phyloP scores from a whole-genome alignment of 2,888 invertebrate species.

The Dichetophora obliterata region DNA sequence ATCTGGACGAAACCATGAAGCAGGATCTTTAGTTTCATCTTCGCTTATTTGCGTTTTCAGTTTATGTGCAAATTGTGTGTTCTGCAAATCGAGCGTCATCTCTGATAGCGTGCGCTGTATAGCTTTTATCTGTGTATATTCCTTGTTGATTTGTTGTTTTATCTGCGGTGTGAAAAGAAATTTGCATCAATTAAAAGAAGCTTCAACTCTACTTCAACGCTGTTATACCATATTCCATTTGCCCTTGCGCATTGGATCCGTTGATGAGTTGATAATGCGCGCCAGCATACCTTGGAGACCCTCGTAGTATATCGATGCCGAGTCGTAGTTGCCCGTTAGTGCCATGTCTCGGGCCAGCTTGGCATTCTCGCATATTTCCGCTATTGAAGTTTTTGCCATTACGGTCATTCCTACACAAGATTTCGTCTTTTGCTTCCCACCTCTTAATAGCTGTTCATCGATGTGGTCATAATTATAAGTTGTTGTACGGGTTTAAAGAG shows the following conservation, averaged over 20 bases:
- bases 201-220: background rate
- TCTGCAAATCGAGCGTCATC: slow-evolving; percentile 69
- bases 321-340: slow-evolving; percentile 94
- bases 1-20: slow-evolving; percentile 76
- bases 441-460: slow-evolving; percentile 65
- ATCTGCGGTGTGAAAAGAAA: slow-evolving; percentile 72
- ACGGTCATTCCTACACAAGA: slow-evolving; percentile 75
- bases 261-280: slow-evolving; percentile 82
- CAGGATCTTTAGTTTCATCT: slow-evolving; percentile 66
- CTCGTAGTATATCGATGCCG: slow-evolving; percentile 93
- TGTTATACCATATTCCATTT: slow-evolving; percentile 88
- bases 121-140: slow-evolving; percentile 91
- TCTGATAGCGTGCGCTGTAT: slow-evolving; percentile 68
- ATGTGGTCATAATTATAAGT: background rate
- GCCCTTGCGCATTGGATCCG: slow-evolving; percentile 84
- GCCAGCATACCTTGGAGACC: slow-evolving; percentile 93
- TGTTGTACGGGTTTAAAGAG: background rate
- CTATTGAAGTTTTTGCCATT: slow-evolving; percentile 87
- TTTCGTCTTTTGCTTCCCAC: slow-evolving; percentile 70
- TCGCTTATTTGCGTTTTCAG: slow-evolving; percentile 63
- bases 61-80: slow-evolving; percentile 71
- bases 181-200: background rate
- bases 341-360: slow-evolving; percentile 96
- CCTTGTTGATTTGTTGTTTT: slow-evolving; percentile 88
- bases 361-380: slow-evolving; percentile 94